Conservation (phyloP, 2,888 invertebrate genomes). For the Acrobasis suavella region DNA sequence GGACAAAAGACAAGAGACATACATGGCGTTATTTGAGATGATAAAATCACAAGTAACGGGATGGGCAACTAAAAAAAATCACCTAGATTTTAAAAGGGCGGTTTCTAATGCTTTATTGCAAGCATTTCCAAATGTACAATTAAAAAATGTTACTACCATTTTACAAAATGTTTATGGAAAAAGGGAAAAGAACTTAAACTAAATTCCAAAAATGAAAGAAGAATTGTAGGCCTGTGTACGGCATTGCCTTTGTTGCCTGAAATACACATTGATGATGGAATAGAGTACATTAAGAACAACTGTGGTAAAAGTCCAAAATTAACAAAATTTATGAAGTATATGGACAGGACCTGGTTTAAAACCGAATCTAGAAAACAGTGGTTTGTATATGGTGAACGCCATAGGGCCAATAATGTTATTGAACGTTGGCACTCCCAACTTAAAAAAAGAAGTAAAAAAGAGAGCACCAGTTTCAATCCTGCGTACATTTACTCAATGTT, state of each 20-base stretch:
- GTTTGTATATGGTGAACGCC: not conserved
- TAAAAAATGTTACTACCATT: not conserved
- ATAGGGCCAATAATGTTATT: not conserved
- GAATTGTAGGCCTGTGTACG: not conserved
- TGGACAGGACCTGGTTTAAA: not conserved
- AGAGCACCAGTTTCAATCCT: too few species aligned
- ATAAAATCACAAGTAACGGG: too few species aligned
- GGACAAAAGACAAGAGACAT: too few species aligned
- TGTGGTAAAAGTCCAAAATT: not conserved
- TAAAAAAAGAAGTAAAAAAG: not conserved
- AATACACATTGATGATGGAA: not conserved
- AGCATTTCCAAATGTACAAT: too few species aligned
- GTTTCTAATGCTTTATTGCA: too few species aligned
- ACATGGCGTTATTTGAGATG: too few species aligned
- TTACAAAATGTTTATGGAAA: not conserved
- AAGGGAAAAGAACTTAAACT: not conserved
- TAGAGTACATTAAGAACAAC: too few species aligned
- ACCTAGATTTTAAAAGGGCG: too few species aligned
- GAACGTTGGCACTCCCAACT: conserved; percentile 7
- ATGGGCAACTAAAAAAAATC: too few species aligned
- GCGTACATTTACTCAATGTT: too few species aligned
- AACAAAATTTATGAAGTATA: not conserved
- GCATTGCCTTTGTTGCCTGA: not conserved
- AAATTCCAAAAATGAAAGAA: not conserved
- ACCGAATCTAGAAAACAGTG: not conserved